Evolutionary conservation across 2,113 vertebrate species (phyloP), one percentile per base, ranked within the genome.

Genomic region (Machaerirhynchus nigripectus): DNA sequence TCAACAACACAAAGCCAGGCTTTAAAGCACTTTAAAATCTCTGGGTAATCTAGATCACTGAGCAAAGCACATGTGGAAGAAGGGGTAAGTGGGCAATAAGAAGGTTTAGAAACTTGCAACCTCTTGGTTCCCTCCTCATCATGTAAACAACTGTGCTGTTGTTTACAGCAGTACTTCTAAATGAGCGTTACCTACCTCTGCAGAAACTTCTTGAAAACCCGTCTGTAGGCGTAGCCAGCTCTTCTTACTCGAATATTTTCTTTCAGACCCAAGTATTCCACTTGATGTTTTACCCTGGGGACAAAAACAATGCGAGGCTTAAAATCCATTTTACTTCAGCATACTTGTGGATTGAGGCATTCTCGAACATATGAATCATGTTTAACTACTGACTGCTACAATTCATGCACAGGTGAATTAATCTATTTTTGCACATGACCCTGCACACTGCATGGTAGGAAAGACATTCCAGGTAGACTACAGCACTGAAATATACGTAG

Each of bases 241-340:
- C 99, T 98, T 95, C 99, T 98, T 52, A 99, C 99, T 22, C 99
- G 97, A 89, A 99, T 99, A 83, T 99, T 99, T 95, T 99, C 99
- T 96, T 99, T 99, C 92, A 99, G 98, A 80, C 99, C 99, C 60
- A 99, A 98, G 91, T 99, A 99, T 87, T 99, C 99, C 63, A 99
- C 99, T 93, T 99, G 99, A 95, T 99, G 99, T 95, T 99, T 99
- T 26, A 99, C 99, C 90, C 99, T 99, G 65, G 13, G 87, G 88
- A 94, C 89, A 95, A 79, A 92, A 93, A 61, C 42, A 95, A 47
- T 21, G 31, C 75, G 67, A 83, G 67, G 55, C 44, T 79, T 88
- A 88, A 26, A 84, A 71, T 84, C 33, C 12, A 21, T 75, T 85
- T 89, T 10, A 82, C 88, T 90, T 80, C 68, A 71, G 60, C 24